Evolutionary conservation across 1,140 invertebrate genomes (phyloP).

Genomic region (Brevipalpus yothersi): DNA sequence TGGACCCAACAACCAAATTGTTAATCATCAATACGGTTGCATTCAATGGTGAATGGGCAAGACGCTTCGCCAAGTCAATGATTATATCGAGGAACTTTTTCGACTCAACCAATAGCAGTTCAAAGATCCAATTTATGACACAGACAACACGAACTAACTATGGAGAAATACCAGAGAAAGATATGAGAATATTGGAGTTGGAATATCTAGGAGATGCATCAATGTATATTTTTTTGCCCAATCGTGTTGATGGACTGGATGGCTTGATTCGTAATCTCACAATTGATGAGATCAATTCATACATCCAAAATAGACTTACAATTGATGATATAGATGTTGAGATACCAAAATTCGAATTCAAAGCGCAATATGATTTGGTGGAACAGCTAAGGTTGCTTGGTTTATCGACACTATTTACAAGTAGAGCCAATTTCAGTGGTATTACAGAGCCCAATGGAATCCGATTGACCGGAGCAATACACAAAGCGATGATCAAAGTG

Average conservation of each 20-base stretch:
- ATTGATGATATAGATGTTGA: background rate
- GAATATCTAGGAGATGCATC: background rate
- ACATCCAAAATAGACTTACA: background rate
- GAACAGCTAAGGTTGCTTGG: background rate
- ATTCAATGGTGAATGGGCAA: conserved; percentile 55
- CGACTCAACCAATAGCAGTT: background rate
- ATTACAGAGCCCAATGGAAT: background rate
- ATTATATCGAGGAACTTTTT: background rate
- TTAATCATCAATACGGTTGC: conserved; percentile 58
- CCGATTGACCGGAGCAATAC: conserved; percentile 6
- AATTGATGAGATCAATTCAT: background rate
- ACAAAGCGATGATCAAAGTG: conserved; percentile 21
- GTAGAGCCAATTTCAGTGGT: conserved; percentile 1
- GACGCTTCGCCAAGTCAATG: conserved; percentile 31
- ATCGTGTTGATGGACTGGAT: background rate
- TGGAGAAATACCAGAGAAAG: background rate
- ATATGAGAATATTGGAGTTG: background rate
- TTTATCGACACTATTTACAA: background rate
- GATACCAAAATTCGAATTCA: conserved; percentile 2
- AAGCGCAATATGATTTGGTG: background rate
- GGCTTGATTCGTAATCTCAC: background rate
- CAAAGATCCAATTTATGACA: background rate
- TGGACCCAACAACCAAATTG: conserved; percentile 16
- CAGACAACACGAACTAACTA: background rate
- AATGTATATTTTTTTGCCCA: background rate